phyloP scores from a whole-genome alignment of 2,888 invertebrate genomes.

The Pachymerium ferrugineum region DNA sequence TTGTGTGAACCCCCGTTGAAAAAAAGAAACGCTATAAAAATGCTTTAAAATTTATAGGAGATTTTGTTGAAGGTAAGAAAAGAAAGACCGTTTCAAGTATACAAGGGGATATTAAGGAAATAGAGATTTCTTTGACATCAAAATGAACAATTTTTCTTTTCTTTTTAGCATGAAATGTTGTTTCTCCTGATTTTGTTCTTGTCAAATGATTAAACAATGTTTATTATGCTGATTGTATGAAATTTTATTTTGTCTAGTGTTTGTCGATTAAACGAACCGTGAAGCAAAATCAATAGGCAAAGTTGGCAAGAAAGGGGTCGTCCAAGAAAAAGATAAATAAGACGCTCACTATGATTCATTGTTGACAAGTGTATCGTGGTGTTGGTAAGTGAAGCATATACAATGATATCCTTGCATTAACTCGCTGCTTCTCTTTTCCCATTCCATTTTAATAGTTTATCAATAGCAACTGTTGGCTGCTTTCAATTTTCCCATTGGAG shows the following conservation, averaged over 20 bases:
- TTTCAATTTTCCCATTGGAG: background rate
- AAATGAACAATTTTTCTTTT: background rate
- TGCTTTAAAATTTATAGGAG: no score
- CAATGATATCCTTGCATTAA: background rate
- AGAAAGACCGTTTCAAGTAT: no score
- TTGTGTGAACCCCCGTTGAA: no score
- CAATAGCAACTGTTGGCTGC: constrained; percentile 2
- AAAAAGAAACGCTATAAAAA: no score
- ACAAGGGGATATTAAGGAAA: no score
- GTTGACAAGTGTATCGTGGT: background rate
- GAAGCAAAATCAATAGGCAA: background rate
- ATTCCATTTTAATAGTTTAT: constrained; percentile 2
- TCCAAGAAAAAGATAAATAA: background rate
- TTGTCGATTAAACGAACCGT: background rate
- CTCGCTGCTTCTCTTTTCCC: background rate
- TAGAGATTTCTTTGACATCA: no score
- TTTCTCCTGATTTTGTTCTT: background rate
- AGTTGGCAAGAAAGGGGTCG: background rate
- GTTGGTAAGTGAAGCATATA: background rate
- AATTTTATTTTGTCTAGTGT: background rate
- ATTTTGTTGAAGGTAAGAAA: no score
- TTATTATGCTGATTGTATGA: background rate
- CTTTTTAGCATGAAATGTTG: background rate
- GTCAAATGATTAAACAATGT: background rate
- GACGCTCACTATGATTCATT: background rate